Conservation (phyloP, 2,797 vertebrate genomes). For the Anguilla pacifica region DNA sequence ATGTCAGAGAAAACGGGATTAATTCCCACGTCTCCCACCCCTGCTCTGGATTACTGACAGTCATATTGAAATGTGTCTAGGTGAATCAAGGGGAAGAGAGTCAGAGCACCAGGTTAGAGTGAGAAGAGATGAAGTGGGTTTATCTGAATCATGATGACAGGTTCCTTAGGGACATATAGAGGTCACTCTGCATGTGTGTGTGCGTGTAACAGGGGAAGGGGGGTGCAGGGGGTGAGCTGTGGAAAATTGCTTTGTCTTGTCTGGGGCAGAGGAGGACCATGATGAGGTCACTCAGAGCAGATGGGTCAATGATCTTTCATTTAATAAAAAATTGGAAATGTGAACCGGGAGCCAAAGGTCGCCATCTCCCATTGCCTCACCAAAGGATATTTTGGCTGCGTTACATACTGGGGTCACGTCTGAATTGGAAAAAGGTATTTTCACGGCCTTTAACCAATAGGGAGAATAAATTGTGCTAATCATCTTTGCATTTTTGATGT, state of each 20-base stretch:
- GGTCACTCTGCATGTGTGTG: not conserved
- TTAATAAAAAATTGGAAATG: conserved; percentile 46
- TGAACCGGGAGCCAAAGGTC: conserved; percentile 44
- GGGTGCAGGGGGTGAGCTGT: not conserved
- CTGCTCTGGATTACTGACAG: not conserved
- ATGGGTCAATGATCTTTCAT: conserved; percentile 46
- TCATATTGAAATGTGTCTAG: conserved; percentile 4
- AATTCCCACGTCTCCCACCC: not conserved
- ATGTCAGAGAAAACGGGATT: conserved; percentile 12
- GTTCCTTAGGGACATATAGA: not conserved
- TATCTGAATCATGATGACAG: conserved; percentile 24
- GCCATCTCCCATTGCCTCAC: conserved; percentile 33
- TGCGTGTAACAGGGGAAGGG: not conserved
- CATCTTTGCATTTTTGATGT: not conserved
- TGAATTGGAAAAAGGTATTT: not conserved
- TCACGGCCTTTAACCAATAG: not conserved
- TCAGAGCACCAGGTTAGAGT: not conserved
- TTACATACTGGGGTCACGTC: not conserved
- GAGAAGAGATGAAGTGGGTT: conserved; percentile 22
- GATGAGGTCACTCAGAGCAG: conserved; percentile 37
- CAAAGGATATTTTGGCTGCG: conserved; percentile 8
- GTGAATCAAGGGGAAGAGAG: not conserved
- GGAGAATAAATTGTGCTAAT: not conserved
- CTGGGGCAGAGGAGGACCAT: conserved; percentile 32
- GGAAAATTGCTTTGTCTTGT: conserved; percentile 49